Evolutionary conservation across 1,140 invertebrate species (phyloP), one percentile per base, ranked within the genome.

Genomic region (Lethocerus indicus): DNA sequence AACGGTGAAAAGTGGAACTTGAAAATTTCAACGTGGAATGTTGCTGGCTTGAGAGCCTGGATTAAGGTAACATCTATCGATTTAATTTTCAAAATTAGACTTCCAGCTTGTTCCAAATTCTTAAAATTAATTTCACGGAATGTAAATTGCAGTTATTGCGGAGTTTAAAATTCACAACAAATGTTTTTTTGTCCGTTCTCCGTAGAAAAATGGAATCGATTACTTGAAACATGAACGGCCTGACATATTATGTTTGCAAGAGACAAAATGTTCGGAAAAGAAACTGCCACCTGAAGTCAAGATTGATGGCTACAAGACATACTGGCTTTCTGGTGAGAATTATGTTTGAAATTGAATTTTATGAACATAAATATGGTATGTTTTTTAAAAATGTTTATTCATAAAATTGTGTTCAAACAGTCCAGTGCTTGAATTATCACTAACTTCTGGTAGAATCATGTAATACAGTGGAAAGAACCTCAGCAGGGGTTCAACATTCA

Each of bases 1-100:
- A 66, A 75, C 59, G 80, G 78, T 18, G 71, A 84, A 58, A 67
- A 68, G 2, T 82, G 75, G 66, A 93, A 91, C 65, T 70, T 90
- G 2, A 95, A 93, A 75, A 87, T 98, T 56, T 73, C 81, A 1
- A 83, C 79, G 41, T 98, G 93, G 93, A 98, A 98, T 70, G 81
- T 98, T 14, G 91, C 88, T 64, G 93, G 93, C 0, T 69, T 97
- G 6, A 73, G 90, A 58, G 87, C 91, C 6, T 85, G 88, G 74
- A 57, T 91, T 7, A 84, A 87, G 59, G 91, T 94, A 71, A 68
- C 67, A 24, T 21, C 18, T 52, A 48, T 52, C 28, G 27, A 36
- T 35, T 45, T 49, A 27, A 45, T 39, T 51, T 14, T 14, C 20
- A 41, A 50, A 47, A 13, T 6, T 41, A 52, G 50, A 37, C 48